Base-by-base conservation (phyloP, 2,888 invertebrate species). In the Myopa testacea region DNA sequence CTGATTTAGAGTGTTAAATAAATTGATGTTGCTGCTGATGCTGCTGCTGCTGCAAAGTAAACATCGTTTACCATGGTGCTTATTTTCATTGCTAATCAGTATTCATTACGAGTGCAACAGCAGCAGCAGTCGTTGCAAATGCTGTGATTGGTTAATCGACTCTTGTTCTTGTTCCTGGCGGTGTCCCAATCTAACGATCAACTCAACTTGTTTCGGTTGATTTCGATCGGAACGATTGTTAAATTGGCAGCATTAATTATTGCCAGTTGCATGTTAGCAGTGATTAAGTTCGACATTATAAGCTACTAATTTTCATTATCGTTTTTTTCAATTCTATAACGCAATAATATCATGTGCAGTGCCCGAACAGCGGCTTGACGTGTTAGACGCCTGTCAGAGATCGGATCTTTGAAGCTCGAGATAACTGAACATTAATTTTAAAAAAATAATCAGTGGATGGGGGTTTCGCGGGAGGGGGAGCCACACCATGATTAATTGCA, bases 191-290 rank as follows among this genome's bases (percentile, higher is more conserved):
- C 26, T 26, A 55, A n/a, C 10, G 10, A 38, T 10, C 65, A 37
- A 34, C n/a, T 58, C 74, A 74, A 78, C 77, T 68, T 77, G 67
- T 67, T 73, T 14, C 65, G 65, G 63, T 37, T 60, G 67, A 73
- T 73, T 67, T 4, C 58, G 65, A 77, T 77, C 72, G 67, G 16
- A 77, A 73, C 70, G 67, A 55, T 71, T 14, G 67, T 73, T 77
- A 65, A 77, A 77, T 77, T 73, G 73, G 14, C 65, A 19, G 26
- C 77, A 77, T 77, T 77, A 73, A 77, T 73, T 68, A 75, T 75
- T 1, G 10, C 37, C 37, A 45, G 69, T 37, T 19, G 70, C 70
- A 70, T 34, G 65, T 52, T 45, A 16, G 55, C 16, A 55, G 52
- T 70, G 70, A 70, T 70, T 70, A 70, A 70, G 37, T 55, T 14